Evolutionary conservation across 2,113 vertebrate species (phyloP), one percentile per base, ranked within the genome.

Genomic region (Planiliza haematocheilus): DNA sequence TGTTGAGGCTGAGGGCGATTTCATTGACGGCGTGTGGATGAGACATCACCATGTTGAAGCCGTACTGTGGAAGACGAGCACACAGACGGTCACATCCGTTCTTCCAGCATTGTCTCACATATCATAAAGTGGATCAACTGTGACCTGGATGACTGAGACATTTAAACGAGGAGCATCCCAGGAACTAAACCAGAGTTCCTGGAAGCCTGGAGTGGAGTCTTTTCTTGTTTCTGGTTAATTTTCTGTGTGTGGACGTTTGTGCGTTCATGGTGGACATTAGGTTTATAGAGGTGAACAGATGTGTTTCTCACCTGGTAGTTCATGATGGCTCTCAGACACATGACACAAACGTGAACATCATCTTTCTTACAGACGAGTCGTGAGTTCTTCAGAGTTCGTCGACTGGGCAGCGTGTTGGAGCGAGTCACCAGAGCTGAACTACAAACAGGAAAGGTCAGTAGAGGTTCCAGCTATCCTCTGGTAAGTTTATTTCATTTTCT

Each of bases 41-140:
- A 0, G 97, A 97, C 97, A 99, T 99, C 38, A 99, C 97, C 97
- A 99, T 97, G 85, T 99, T 99, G 93, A 99, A 99, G 10, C 97
- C 98, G 0, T 99, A 99, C 98, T 99, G 83, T 41, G 83, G 70
- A 71, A 49, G 46, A 73, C 6, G 7, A 72, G 34, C 10, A 56
- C 45, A 14, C 42, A 17, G 16, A 30, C 24, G 24, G 24, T 30
- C 24, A 30, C 24, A 30, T 30, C 5, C 24, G 5, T 30, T 30
- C 24, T 30, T 30, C 24, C 24, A 30, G 5, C 24, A 30, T 30
- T 30, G 24, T 30, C 24, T 30, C 24, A 30, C 2, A 5, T 30
- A 30, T 30, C 24, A 30, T 5, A 30, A 3, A 3, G 24, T 30
- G 24, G 24, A 30, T 30, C 2, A 30, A 30, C 24, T n/a, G n/a